Evolutionary conservation across 1,140 invertebrate species (phyloP), one percentile per base, ranked within the genome.

Genomic region (Drosophila hydei): DNA sequence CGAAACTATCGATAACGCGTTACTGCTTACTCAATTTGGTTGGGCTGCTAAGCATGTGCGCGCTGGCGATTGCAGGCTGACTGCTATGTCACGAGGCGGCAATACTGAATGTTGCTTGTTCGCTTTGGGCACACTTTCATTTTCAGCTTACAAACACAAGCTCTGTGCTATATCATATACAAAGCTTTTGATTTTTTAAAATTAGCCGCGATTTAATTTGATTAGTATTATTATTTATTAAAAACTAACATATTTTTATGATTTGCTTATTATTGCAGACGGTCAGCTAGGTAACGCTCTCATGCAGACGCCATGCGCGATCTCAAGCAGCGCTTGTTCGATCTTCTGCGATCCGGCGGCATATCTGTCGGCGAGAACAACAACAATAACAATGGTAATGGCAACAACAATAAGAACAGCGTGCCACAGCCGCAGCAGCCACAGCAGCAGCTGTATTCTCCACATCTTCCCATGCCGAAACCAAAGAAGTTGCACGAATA

Each of bases 261-360:
- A n/a, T 6, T 9, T 36, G 18, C 18, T 42, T 56, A n/a, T 42
- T 21, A 25, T 62, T 62, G 5, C 43, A 72, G 48, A 62, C 42
- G n/a, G n/a, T 54, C 6, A 7, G 21, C 30, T n/a, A 36, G 36
- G 27, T 3, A 42, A 33, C 27, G 33, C 16, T 16, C 14, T 21
- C 27, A 65, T 70, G 54, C 62, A 64, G 69, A 56, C 54, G 65
- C 52, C 43, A 91, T 91, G 90, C 90, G 90, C 14, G 90, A 91
- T 71, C 75, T 91, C 25, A 91, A 91, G 51, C 77, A 91, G 65
- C 90, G 90, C 60, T 63, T 91, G 36, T 74, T 91, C 12, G 90
- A 91, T 48, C 72, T 91, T 18, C 54, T 91, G 43, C 88, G 89
- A 12, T 84, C 90, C 14, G 77, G 84, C 65, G 81, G 84, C 43